phyloP scores from a whole-genome alignment of 2,113 vertebrate species.

The Mungos mungo region DNA sequence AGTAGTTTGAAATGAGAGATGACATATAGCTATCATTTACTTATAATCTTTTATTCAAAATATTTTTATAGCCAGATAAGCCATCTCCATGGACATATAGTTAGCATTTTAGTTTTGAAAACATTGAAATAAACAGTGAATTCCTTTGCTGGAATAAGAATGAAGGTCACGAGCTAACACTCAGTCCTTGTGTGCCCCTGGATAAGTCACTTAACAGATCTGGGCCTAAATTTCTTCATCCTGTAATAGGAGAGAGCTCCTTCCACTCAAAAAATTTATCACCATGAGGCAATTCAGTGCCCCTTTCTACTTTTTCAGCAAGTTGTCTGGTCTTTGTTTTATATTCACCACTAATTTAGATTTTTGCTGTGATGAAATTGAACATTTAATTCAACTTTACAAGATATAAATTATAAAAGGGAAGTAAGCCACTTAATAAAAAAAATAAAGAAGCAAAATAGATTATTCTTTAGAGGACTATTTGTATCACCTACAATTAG shows the following conservation, averaged over 20 bases:
- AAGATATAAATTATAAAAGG: not conserved
- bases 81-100: not conserved
- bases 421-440: not conserved
- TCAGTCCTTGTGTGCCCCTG: not conserved
- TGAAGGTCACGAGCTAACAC: not conserved
- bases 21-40: not conserved
- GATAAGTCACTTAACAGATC: not conserved
- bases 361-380: not conserved
- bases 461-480: not conserved
- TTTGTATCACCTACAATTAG: not conserved
- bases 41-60: not conserved
- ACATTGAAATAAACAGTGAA: not conserved
- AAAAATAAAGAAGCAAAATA: not conserved
- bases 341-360: constrained; percentile 19
- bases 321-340: not conserved
- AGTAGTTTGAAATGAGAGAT: not conserved
- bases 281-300: not conserved
- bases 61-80: not conserved
- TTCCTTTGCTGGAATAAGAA: not conserved
- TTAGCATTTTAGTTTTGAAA: not conserved
- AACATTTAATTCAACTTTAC: not conserved
- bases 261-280: not conserved
- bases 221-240: not conserved
- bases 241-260: not conserved
- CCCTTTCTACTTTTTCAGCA: not conserved